Conservation (phyloP, 2,888 invertebrate species). For the Pristionchus exspectatus region DNA sequence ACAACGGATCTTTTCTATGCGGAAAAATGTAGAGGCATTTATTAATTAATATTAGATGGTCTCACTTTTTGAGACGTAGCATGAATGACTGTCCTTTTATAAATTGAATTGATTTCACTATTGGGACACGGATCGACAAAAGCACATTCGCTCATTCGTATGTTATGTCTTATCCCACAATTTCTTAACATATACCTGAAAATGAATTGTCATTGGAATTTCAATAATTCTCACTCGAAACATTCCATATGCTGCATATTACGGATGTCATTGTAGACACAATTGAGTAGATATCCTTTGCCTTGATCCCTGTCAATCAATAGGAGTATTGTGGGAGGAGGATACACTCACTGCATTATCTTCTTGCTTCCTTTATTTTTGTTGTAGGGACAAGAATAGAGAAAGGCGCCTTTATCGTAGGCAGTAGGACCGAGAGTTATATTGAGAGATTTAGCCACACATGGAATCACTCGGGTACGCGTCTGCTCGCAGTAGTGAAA, state of each 20-base stretch:
- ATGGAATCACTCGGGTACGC: slow-evolving; percentile 1
- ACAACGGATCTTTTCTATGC: background rate
- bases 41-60: background rate
- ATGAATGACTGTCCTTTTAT: background rate
- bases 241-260: slow-evolving; percentile 31
- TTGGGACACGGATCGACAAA: background rate
- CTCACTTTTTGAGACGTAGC: background rate
- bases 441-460: background rate
- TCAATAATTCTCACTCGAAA: background rate
- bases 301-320: background rate
- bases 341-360: background rate
- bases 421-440: background rate
- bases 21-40: background rate
- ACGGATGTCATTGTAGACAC: slow-evolving; percentile 54
- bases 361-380: background rate
- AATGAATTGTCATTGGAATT: background rate
- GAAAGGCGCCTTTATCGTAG: slow-evolving; percentile 42
- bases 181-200: background rate
- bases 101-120: background rate
- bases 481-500: slow-evolving; percentile 40
- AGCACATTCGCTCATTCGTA: background rate
- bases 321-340: background rate
- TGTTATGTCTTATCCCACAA: background rate
- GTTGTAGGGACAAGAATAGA: slow-evolving; percentile 3
- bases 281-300: background rate